phyloP scores from a whole-genome alignment of 2,797 vertebrate species.

The Falco rusticolus region DNA sequence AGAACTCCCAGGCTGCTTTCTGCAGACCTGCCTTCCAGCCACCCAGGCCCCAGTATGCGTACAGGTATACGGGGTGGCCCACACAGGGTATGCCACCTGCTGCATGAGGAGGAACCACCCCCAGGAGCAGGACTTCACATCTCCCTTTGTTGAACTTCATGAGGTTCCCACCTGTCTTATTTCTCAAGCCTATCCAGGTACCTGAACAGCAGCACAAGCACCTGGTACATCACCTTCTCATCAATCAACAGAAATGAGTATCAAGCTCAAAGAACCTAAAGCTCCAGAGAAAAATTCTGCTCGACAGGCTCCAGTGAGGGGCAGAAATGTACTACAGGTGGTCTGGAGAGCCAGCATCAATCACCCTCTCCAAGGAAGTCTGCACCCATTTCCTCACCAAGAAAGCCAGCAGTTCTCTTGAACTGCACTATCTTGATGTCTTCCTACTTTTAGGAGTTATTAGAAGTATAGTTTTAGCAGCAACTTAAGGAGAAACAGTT shows the following conservation, averaged over 20 bases:
- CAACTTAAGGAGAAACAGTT: background rate
- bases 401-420: background rate
- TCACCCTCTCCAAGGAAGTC: background rate
- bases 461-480: background rate
- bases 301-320: background rate
- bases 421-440: background rate
- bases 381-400: background rate
- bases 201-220: background rate
- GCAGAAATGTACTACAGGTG: background rate
- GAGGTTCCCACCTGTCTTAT: too few relatives aligned
- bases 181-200: background rate
- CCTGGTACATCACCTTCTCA: background rate
- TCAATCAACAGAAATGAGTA: background rate
- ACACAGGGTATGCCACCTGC: background rate
- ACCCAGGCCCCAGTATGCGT: accelerated
- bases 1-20: accelerated
- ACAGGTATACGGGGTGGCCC: background rate
- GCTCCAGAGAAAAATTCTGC: background rate
- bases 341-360: background rate
- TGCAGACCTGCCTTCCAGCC: background rate
- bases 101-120: background rate
- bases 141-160: too few relatives aligned
- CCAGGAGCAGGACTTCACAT: too few relatives aligned
- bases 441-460: background rate
- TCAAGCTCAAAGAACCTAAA: background rate